phyloP scores from a whole-genome alignment of 1,140 invertebrate genomes.

The Meloidogyne floridensis region DNA sequence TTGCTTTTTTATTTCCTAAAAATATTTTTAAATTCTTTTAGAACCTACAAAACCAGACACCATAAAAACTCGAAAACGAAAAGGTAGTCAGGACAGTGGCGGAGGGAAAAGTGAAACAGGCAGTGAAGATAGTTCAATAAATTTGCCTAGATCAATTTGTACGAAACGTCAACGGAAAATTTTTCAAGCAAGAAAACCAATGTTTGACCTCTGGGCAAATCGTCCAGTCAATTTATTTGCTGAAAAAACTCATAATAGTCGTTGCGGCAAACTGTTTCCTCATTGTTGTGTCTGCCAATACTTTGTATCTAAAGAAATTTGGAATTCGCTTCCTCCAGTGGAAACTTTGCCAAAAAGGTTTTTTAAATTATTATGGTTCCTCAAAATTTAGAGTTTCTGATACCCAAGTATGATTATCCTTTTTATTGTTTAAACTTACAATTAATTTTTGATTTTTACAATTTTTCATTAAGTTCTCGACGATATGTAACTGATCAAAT shows the following conservation, averaged over 20 bases:
- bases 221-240: slow-evolving; percentile 41
- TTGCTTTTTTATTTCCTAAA: neutral
- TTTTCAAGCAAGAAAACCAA: slow-evolving; percentile 29
- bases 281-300: slow-evolving; percentile 44
- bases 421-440: no score
- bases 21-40: neutral
- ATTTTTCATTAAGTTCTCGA: slow-evolving; percentile 29
- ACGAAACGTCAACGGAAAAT: slow-evolving; percentile 33
- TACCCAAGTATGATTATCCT: no score
- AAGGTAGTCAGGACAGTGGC: neutral
- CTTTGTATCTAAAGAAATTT: slow-evolving; percentile 28
- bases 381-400: no score
- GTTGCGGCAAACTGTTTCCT: slow-evolving; percentile 23
- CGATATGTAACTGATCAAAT: slow-evolving; percentile 40
- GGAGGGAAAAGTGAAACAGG: slow-evolving; percentile 19
- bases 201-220: slow-evolving; percentile 41
- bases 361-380: neutral
- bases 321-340: slow-evolving; percentile 1
- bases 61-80: neutral
- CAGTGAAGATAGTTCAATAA: slow-evolving; percentile 6
- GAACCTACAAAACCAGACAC: neutral
- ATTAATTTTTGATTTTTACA: neutral
- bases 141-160: slow-evolving; percentile 18
- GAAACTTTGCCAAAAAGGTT: slow-evolving; percentile 26
- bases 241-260: slow-evolving; percentile 32